These are phyloP conservation scores for Lepus oiostolus DNA, from an alignment of 2,797 vertebrate species.

Conservation along the genomic window DNA sequence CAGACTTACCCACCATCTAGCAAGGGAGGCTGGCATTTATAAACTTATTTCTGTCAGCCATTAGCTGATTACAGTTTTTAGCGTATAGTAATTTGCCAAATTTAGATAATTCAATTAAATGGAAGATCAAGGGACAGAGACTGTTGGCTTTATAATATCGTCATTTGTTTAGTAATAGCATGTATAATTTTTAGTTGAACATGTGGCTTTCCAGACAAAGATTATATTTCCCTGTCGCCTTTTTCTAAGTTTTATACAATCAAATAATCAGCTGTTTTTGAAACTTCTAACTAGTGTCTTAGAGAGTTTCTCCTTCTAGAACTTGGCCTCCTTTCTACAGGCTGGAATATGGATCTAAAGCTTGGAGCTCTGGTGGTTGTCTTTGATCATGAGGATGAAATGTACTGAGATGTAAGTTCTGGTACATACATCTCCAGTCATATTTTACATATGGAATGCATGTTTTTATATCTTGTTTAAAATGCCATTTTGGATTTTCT, in stretches of 20 bases:
- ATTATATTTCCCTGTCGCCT: neutral
- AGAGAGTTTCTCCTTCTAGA: neutral
- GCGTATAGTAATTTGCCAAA: neutral
- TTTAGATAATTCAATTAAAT: neutral
- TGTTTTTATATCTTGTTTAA: neutral
- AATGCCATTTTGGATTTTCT: neutral
- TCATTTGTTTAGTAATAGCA: neutral
- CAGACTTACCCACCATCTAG: neutral
- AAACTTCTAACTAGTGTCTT: neutral
- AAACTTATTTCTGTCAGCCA: neutral
- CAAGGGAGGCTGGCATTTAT: neutral
- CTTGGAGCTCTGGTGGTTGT: neutral
- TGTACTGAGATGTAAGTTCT: neutral
- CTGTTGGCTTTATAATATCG: neutral
- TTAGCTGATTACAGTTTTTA: neutral
- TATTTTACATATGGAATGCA: neutral
- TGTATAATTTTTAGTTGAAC: neutral
- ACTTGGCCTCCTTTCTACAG: neutral
- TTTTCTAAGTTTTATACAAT: neutral
- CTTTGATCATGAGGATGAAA: neutral
- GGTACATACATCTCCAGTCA: neutral
- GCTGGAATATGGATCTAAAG: neutral
- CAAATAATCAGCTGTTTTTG: neutral
- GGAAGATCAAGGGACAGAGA: neutral
- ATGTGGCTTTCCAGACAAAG: neutral